Percentiles rank a stretch among this genome's conserved stretches.
These are phyloP conservation scores for Mesembrinibis cayennensis DNA, from an alignment of 2,113 vertebrate species.

Conservation along the genomic window DNA sequence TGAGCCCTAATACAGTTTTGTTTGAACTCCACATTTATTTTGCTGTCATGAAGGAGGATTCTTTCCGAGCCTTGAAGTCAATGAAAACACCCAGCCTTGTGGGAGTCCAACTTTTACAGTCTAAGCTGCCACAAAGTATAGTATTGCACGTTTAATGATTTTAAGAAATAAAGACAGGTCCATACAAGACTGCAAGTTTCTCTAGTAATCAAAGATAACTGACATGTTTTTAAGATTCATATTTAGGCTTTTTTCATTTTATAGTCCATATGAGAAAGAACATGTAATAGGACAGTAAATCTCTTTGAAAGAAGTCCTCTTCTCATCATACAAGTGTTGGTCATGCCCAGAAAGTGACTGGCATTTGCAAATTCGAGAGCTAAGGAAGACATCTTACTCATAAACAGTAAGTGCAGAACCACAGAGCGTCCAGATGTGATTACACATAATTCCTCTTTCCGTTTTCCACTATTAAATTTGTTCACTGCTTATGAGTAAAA, in stretches of 20 bases:
- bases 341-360: not conserved
- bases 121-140: not conserved
- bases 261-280: not conserved
- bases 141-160: not conserved
- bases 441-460: not conserved
- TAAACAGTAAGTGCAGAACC: not conserved
- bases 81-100: not conserved
- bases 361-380: not conserved
- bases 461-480: not conserved
- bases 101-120: not conserved
- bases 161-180: not conserved
- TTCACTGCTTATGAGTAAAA: not conserved
- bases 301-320: not conserved
- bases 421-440: not conserved
- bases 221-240: not conserved
- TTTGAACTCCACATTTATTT: not conserved
- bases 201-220: not conserved
- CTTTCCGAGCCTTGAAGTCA: not conserved
- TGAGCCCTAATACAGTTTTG: not conserved
- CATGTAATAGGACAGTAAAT: not conserved
- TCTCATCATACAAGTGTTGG: not conserved
- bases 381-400: not conserved
- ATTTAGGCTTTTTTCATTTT: not conserved
- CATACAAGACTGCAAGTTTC: not conserved
- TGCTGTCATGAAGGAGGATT: not conserved